Evolutionary conservation across 2,113 vertebrate species (phyloP), one percentile per base, ranked within the genome.

Genomic region (Xiphophorus maculatus): DNA sequence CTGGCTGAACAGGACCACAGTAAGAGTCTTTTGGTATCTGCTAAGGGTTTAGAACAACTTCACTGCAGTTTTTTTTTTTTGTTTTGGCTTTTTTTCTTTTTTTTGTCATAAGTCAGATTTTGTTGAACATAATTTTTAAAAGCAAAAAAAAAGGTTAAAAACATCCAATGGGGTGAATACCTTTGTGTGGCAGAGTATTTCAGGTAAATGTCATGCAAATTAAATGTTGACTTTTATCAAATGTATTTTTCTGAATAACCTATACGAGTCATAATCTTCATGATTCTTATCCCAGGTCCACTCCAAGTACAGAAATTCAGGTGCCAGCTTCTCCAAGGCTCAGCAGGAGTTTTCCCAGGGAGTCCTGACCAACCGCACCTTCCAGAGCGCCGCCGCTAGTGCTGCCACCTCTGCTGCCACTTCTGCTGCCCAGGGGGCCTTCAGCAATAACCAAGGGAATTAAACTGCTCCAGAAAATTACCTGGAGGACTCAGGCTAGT

Each of bases 261-360:
- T 17, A 17, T 5, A 48, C 19, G 4, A 19, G 17, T 58, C 22
- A 33, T 22, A 22, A 22, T 9, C 29, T 63, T 63, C 7, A 32
- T 15, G 33, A 25, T 44, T 44, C 14, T 44, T 4, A 19, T 29
- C 42, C 22, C 37, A 99, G 98, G 97, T 99, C 63, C 98, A 99
- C 37, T 95, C 95, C 5, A 93, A 96, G 78, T 99, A 99, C 75
- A 96, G 98, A 30, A 93, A 95, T 71, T 97, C 97, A 0, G 97
- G 97, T 30, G 97, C 97, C 86, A 99, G 96, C 84, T 99, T 99
- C 94, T 94, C 96, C 68, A 96, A 97, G 82, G 98, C 97, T 1
- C 98, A 99, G 83, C 95, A 96, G 61, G 98, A 99, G 90, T 97
- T 99, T 81, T 98, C 97, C 73, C 94, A 95, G 8, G 97, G 96